Evolutionary conservation across 2,113 vertebrate genomes (phyloP), one percentile per base, ranked within the genome.

Genomic region (Chlorodrepanis virens): DNA sequence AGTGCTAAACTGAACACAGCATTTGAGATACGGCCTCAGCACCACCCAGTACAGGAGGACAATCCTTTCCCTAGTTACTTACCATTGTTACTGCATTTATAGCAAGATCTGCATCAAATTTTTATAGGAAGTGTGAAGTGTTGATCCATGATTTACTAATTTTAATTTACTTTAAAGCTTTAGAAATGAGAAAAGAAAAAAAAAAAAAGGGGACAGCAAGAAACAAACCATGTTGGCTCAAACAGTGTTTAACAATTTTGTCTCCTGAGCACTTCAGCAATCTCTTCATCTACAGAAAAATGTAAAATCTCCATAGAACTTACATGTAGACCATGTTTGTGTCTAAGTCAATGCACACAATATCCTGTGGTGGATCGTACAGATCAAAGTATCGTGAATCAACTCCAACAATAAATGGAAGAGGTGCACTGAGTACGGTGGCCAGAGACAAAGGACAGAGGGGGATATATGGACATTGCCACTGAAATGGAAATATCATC

Each of bases 401-500:
- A 88, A 99, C 99, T 31, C 99, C 99, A 93, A 99, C 99, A 94
- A 99, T 99, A 93, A 99, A 99, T 3, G 99, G 99, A 77, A 98
- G 76, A 15, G 99, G 99, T 45, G 99, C 99, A 70, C 99, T 99
- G 77, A 99, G 99, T 93, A 99, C 99, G 27, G 97, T 98, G 12
- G 99, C 99, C 85, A 99, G 97, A 74, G 99, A 99, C 12, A 99
- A 98, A 50, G 99, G 99, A 91, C 99, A 99, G 45, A 99, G 98
- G 6, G 99, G 99, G 82, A 99, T 99, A 96, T 99, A 99, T 3
- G 99, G 99, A 97, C 99, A 99, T 82, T 99, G 99, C 99, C 99
- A 99, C 96, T 99, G 99, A 98, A 99, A 99, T 60, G 99, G 99
- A 97, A 99, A 99, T 97, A 99, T 99, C 99, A 99, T 99, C 99